These are phyloP conservation scores for Acanthococcus lagerstroemiae DNA, from an alignment of 2,888 invertebrate genomes.

Conservation along the genomic window DNA sequence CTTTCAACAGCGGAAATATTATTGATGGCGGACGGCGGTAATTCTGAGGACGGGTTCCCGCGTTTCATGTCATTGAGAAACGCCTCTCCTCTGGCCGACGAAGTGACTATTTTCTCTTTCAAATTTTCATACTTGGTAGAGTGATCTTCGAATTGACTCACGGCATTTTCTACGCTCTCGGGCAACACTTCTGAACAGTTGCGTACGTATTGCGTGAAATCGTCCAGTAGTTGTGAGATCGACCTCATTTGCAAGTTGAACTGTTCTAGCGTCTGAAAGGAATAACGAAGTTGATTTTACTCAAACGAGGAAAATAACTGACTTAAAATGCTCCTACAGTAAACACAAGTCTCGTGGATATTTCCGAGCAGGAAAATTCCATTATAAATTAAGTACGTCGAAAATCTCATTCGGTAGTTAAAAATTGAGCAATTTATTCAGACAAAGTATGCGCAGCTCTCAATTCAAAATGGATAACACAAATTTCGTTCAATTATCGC, in stretches of 20 bases:
- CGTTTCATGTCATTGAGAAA: constrained; percentile 60
- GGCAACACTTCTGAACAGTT: constrained; percentile 65
- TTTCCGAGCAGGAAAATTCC: too few species aligned
- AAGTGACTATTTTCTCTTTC: constrained; percentile 75
- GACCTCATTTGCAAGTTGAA: constrained; percentile 86
- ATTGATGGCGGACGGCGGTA: constrained; percentile 46
- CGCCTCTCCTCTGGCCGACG: constrained; percentile 80
- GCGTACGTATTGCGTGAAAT: constrained; percentile 76
- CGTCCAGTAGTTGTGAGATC: constrained; percentile 74
- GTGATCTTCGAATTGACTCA: constrained; percentile 74
- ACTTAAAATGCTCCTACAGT: too few species aligned
- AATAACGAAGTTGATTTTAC: too few species aligned
- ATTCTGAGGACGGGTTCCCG: constrained; percentile 26
- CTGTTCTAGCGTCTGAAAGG: constrained; percentile 90
- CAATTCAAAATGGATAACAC: too few species aligned
- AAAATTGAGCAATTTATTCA: too few species aligned
- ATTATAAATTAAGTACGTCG: too few species aligned
- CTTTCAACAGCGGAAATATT: constrained; percentile 89
- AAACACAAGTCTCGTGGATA: too few species aligned
- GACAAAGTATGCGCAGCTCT: too few species aligned
- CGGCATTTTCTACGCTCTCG: constrained; percentile 83
- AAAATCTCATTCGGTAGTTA: too few species aligned
- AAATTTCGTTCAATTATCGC: too few species aligned
- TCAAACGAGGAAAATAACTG: too few species aligned
- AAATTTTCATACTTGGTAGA: constrained; percentile 59